Evolutionary conservation across 2,888 invertebrate species (phyloP).

Genomic region (Epiblema foenella): DNA sequence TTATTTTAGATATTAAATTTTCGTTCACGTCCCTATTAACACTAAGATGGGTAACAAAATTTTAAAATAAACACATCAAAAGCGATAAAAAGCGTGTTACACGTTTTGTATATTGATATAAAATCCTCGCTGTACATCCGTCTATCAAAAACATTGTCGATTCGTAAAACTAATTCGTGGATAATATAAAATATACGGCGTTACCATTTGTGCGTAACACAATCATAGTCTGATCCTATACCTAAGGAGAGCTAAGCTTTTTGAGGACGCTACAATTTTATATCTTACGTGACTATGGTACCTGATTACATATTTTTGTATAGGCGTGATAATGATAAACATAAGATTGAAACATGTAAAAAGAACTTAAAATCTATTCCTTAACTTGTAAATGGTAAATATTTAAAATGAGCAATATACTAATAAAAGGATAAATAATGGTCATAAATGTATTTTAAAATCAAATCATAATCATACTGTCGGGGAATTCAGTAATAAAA

Average conservation of each 20-base stretch:
- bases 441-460: conserved; percentile 66
- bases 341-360: conserved; percentile 65
- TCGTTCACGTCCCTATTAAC: conserved; percentile 35
- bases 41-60: conserved; percentile 64
- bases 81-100: conserved; percentile 48
- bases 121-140: conserved; percentile 53
- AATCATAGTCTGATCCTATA: conserved; percentile 58
- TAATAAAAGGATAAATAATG: conserved; percentile 80
- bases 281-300: conserved; percentile 65
- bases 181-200: conserved; percentile 50
- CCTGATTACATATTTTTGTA: conserved; percentile 63
- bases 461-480: conserved; percentile 59
- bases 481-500: conserved; percentile 59
- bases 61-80: conserved; percentile 65
- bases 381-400: conserved; percentile 79
- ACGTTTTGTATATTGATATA: conserved; percentile 47
- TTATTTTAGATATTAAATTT: conserved; percentile 57
- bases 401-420: conserved; percentile 82
- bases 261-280: conserved; percentile 59
- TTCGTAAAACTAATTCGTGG: conserved; percentile 46
- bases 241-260: conserved; percentile 66
- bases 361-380: conserved; percentile 74
- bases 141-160: conserved; percentile 47
- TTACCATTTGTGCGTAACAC: conserved; percentile 74
- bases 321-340: conserved; percentile 54